Base-by-base conservation (phyloP, 2,113 vertebrate species). In the Peromyscus maniculatus region DNA sequence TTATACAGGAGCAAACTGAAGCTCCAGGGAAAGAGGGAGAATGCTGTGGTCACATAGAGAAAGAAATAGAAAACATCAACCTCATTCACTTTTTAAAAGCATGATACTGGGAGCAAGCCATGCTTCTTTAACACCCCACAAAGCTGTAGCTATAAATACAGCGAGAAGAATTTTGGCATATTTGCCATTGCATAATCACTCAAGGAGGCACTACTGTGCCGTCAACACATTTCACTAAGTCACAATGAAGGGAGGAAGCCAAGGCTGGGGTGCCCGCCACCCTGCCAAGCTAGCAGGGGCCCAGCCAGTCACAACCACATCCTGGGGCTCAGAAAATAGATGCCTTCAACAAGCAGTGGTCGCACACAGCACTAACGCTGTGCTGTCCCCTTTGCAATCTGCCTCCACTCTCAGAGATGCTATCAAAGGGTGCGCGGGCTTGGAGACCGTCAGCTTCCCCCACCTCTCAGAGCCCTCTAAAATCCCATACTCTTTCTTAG, bases 61-160 rank as follows among this genome's bases (percentile, higher is more conserved):
- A 91, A 94, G 72, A 80, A 95, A 49, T 11, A 46, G 2, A 83
- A 92, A 93, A 74, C 72, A 91, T 83, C 75, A 75, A 91, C 78
- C 82, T 93, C 93, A 94, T 87, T 94, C 95, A 87, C 66, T 96
- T 87, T 93, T 80, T 33, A 74, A 97, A 97, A 91, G 89, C 92
- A 75, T 43, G 88, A 59, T 78, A 82, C 94, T 96, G 96, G 95
- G 77, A 52, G 49, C 26, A 1, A 0, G 88, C 95, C 96, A 95
- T 91, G 94, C 91, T 95, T 98, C 93, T 83, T 97, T 96, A 82
- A 95, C 95, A 97, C 96, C 96, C 96, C 87, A 91, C 80, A 91
- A 95, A 92, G 96, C 91, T 92, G 88, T 92, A 97, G 96, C 97
- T 98, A 96, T 97, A 97, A 97, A 97, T 97, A 94, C 80, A 94